Conservation (phyloP, 2,888 invertebrate species). For the Leptinotarsa tumamoca region DNA sequence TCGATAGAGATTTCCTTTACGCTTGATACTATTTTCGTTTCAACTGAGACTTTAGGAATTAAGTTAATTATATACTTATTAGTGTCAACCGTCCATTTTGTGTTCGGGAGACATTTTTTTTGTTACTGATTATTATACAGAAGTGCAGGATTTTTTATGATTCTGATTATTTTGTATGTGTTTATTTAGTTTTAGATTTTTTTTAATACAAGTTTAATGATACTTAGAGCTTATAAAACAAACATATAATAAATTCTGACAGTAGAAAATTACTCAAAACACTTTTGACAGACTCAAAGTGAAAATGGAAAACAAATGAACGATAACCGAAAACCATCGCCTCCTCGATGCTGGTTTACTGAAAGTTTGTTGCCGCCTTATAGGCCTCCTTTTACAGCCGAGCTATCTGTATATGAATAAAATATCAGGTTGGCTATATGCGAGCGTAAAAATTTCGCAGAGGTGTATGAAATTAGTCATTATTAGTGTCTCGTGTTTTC, state of each 20-base stretch:
- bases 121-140: conserved; percentile 10
- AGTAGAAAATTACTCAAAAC: too few species aligned
- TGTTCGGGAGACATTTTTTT: conserved; percentile 32
- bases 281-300: too few species aligned
- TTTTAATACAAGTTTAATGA: conserved; percentile 22
- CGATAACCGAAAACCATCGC: too few species aligned
- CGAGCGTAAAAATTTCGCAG: too few species aligned
- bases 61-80: conserved; percentile 31
- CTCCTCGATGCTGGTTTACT: background rate
- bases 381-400: too few species aligned
- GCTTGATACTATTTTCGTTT: background rate
- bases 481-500: too few species aligned
- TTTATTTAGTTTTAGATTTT: conserved; percentile 24
- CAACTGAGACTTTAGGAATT: conserved; percentile 21
- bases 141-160: background rate
- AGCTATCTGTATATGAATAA: too few species aligned
- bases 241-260: background rate
- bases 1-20: background rate
- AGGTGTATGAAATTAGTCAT: too few species aligned
- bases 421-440: too few species aligned
- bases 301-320: too few species aligned
- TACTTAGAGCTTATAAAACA: conserved; percentile 30
- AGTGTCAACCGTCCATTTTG: conserved; percentile 39
- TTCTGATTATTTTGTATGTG: conserved; percentile 32
- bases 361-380: background rate